A percentile compares a stretch with the other conserved stretches of the same genome.
Conservation (phyloP, 2,888 invertebrate species). For the Platycheirus rosarum region DNA sequence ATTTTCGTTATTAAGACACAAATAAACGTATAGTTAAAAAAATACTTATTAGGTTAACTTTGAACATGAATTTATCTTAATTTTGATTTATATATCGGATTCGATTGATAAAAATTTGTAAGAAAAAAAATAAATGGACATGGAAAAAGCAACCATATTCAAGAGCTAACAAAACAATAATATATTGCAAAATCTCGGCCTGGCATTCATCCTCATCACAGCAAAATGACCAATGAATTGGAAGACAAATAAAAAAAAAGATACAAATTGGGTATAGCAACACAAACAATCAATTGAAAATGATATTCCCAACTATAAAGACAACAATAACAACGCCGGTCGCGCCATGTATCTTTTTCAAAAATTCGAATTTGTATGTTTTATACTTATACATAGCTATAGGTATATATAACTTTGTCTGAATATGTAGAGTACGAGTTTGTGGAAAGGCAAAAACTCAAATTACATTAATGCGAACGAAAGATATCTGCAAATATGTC, state of each 20-base stretch:
- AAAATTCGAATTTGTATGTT: slow-evolving; percentile 33
- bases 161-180: too few relatives aligned
- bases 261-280: slow-evolving; percentile 28
- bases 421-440: neutral
- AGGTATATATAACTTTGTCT: too few relatives aligned
- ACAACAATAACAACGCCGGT: neutral
- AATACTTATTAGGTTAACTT: too few relatives aligned
- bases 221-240: slow-evolving; percentile 59
- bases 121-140: too few relatives aligned
- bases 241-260: slow-evolving; percentile 30
- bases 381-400: too few relatives aligned
- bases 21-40: too few relatives aligned
- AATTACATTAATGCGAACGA: slow-evolving; percentile 51
- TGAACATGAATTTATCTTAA: too few relatives aligned
- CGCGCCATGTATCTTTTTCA: slow-evolving; percentile 18
- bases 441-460: slow-evolving; percentile 2
- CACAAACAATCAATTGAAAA: slow-evolving; percentile 56
- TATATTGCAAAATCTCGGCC: slow-evolving; percentile 25
- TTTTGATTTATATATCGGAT: too few relatives aligned
- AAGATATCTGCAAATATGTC: slow-evolving; percentile 57
- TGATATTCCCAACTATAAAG: slow-evolving; percentile 39
- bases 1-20: too few relatives aligned
- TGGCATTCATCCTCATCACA: slow-evolving; percentile 28
- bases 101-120: slow-evolving; percentile 3
- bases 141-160: too few relatives aligned